phyloP scores from a whole-genome alignment of 2,797 vertebrate genomes.

The Cryptoprocta ferox region DNA sequence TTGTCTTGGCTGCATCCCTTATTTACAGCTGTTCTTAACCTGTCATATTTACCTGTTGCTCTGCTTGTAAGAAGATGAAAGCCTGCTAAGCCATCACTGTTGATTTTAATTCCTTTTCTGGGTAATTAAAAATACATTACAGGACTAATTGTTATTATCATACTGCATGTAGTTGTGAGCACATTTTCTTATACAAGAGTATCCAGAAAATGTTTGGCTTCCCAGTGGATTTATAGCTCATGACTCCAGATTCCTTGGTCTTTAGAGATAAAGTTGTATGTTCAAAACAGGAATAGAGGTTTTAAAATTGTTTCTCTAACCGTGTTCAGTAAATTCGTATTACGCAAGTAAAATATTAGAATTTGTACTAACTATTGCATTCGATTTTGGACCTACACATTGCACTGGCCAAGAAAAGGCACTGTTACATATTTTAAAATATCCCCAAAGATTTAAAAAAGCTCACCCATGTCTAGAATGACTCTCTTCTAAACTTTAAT shows the following conservation, averaged over 20 bases:
- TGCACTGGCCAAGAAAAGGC: background rate
- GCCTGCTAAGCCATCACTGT: fast-evolving
- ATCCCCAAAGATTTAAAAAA: background rate
- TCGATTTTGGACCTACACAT: background rate
- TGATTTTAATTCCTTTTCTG: background rate
- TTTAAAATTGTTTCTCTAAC: background rate
- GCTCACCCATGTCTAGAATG: background rate
- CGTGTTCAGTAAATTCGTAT: background rate
- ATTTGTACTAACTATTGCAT: background rate
- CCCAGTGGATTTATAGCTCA: background rate
- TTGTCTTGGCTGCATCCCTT: background rate
- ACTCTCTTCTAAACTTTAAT: background rate
- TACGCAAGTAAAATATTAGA: background rate
- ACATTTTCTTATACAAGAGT: background rate
- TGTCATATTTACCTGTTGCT: background rate
- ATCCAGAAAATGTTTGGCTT: constrained; percentile 31
- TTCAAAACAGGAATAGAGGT: background rate
- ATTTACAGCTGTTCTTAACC: background rate
- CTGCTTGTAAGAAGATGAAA: constrained; percentile 32
- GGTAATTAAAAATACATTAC: background rate
- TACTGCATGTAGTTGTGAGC: background rate
- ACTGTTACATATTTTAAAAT: background rate
- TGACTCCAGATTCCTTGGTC: constrained; percentile 38
- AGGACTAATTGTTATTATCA: background rate
- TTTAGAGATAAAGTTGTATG: background rate